Base-by-base conservation (phyloP, 2,113 vertebrate species). In the Centropus bengalensis region DNA sequence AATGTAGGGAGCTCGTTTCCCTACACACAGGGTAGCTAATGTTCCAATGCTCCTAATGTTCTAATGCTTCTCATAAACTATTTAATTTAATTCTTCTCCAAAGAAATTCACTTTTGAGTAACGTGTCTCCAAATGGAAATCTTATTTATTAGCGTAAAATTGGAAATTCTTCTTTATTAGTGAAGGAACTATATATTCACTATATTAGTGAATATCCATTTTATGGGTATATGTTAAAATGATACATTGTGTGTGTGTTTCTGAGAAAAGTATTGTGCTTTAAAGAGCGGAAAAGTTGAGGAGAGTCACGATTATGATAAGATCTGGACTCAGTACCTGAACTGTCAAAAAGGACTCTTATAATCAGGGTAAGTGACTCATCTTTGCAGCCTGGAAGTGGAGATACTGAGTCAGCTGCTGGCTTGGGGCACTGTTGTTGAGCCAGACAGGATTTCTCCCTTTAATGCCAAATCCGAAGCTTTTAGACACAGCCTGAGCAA, bases 361-460 rank as follows among this genome's bases (percentile, higher is more conserved):
- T 38, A 92, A 55, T 51, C 10, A n/a, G 30, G 15, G 9, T 66
- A 56, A 20, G 14, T 94, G 74, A 94, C 32, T 87, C 82, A 89
- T 76, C 59, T 63, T 68, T 12, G 3, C 18, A 88, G 75, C 47
- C 67, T 91, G 59, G 33, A 94, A 91, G 42, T 73, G 49, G 58
- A 91, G 49, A 21, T 69, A 80, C 42, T 89, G 91, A 94, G 71
- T 91, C 91, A 95, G 82, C 59, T 85, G 24, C n/a, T 89, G 84
- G 32, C 70, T 89, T n/a, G 55, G 45, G 80, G 9, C 32, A 21
- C 40, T 76, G 42, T 2, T 94, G 38, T 63, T 91, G 91, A 78
- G 26, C 11, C 66, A 84, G 52, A 60, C 33, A 79, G 79, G 38
- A 69, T 82, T 92, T 86, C 63, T 92, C 51, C 38, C 38, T 80